Base-by-base conservation (phyloP, 2,113 vertebrate species). In the Cochlearius cochlearius region DNA sequence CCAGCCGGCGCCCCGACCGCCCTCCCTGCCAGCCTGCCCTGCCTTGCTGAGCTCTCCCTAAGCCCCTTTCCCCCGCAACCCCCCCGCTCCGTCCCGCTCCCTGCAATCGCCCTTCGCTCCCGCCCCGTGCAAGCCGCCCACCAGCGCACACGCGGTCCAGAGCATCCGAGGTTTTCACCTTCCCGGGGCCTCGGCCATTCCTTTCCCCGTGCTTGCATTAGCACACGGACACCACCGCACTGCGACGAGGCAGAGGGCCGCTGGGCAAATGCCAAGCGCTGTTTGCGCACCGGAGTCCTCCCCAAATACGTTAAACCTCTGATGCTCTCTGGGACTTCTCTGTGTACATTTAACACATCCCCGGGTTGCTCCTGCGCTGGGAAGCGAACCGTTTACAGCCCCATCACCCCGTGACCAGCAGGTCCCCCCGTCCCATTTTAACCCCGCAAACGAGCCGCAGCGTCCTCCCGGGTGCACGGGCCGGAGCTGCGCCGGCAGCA, bases 161-260 rank as follows among this genome's bases (percentile, higher is more conserved):
- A 59, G n/a, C n/a, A 45, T 0, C 39, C 2, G 0, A 4, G 18
- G 12, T 8, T 43, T 52, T 14, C 9, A 11, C 34, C 56, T 18
- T 20, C 41, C 43, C 0, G 3, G 34, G 50, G 27, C 23, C 85
- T 4, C 2, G 11, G 38, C 58, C 47, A 0, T 0, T 1, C 19
- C 41, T 17, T 2, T 32, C 55, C 45, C 59, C 4, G 26, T 1
- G 38, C 8, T 7, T 2, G 21, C 2, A 1, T 12, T 2, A 7
- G 9, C 4, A 4, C 1, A 16, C 12, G 20, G 26, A 41, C 8
- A 29, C 30, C 26, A 4, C 2, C 52, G 2, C 7, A 5, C 0
- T 1, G 7, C 34, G 9, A 2, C 4, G 6, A 10, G 43, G 6
- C 13, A 3, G n/a, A 62, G 59, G 27, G 16, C 9, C 34, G 3